phyloP scores from a whole-genome alignment of 2,888 invertebrate species.

The Polylopha cassiicola region DNA sequence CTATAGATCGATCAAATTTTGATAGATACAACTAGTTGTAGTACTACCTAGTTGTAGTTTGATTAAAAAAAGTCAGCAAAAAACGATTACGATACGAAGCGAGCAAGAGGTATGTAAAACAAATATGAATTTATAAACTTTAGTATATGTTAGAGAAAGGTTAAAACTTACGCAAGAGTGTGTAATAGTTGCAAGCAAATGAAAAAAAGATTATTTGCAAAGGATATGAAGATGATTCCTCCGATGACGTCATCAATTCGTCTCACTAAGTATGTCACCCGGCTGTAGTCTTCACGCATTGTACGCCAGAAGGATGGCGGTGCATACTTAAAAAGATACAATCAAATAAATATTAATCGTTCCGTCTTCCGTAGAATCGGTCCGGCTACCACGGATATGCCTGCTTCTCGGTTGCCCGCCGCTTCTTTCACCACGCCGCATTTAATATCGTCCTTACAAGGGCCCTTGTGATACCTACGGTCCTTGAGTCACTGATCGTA shows the following conservation, averaged over 20 bases:
- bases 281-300: conserved; percentile 79
- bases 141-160: conserved; percentile 16
- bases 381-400: background rate
- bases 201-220: conserved; percentile 81
- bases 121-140: too few species aligned
- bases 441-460: too few species aligned
- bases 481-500: too few species aligned
- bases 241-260: conserved; percentile 78
- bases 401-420: background rate
- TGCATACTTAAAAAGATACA: conserved; percentile 35
- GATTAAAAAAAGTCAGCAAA: too few species aligned
- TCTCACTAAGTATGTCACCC: conserved; percentile 73
- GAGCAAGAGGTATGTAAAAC: too few species aligned
- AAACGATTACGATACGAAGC: too few species aligned
- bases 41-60: too few species aligned
- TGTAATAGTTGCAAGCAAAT: conserved; percentile 82
- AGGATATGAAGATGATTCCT: conserved; percentile 77
- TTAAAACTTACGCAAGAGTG: conserved; percentile 73
- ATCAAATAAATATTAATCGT: conserved; percentile 6
- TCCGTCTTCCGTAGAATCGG: background rate
- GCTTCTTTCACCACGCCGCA: background rate
- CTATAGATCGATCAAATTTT: too few species aligned
- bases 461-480: too few species aligned
- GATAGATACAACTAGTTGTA: too few species aligned
- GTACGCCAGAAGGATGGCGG: conserved; percentile 41